A percentile compares a stretch with the other conserved stretches of the same genome.
Conservation (phyloP, 2,888 invertebrate species). For the Phalera bucephala region DNA sequence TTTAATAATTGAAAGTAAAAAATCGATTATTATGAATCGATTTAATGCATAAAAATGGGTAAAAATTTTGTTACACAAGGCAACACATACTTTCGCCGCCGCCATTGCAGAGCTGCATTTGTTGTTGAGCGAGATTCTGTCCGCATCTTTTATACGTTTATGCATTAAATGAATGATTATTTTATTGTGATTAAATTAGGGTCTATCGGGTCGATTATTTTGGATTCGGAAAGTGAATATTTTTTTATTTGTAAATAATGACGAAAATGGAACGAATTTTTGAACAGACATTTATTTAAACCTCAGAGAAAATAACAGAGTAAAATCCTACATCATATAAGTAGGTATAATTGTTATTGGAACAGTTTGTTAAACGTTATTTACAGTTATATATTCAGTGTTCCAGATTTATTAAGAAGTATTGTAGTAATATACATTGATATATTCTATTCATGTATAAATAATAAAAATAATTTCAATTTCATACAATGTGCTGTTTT, state of each 20-base stretch:
- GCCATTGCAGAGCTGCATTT: no score
- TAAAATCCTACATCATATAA: slow-evolving; percentile 52
- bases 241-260: slow-evolving; percentile 8
- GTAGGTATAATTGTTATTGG: slow-evolving; percentile 41
- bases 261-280: slow-evolving; percentile 26
- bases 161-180: no score
- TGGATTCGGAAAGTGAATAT: slow-evolving; percentile 6
- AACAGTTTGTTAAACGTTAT: slow-evolving; percentile 40
- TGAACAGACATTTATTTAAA: slow-evolving; percentile 82
- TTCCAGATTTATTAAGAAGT: slow-evolving; percentile 27
- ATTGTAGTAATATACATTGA: slow-evolving; percentile 28
- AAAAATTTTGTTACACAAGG: no score
- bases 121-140: no score
- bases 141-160: no score
- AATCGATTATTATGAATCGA: no score
- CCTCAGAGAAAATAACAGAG: slow-evolving; percentile 75
- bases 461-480: slow-evolving; percentile 31
- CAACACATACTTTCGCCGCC: no score
- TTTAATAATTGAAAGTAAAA: no score
- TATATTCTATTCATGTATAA: slow-evolving; percentile 24
- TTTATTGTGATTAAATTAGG: no score
- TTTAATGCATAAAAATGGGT: no score
- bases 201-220: no score
- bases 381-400: slow-evolving; percentile 28
- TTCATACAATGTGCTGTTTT: slow-evolving; percentile 19